Evolutionary conservation across 1,140 invertebrate genomes (phyloP).

Genomic region (Diabrotica virgifera): DNA sequence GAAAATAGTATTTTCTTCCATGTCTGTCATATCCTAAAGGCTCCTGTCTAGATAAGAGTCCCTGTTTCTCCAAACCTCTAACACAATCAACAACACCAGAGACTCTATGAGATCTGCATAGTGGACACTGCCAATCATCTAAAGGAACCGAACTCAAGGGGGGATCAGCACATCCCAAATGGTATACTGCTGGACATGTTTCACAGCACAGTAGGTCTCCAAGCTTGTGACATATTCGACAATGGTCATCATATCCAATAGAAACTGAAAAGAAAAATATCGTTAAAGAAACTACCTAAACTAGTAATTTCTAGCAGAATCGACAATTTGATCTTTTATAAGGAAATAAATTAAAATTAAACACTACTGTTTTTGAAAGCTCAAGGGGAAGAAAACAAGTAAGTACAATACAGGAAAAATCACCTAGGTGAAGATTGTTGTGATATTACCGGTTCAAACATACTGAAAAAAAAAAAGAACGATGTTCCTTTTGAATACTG

Average conservation of each 20-base stretch:
- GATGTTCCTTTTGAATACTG: no score
- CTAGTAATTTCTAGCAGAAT: no score
- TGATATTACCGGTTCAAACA: no score
- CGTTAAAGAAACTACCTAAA: no score
- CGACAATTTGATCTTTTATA: no score
- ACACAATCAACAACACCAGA: constrained; percentile 90
- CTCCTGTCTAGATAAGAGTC: constrained; percentile 86
- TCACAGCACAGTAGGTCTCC: constrained; percentile 96
- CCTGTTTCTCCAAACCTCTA: constrained; percentile 87
- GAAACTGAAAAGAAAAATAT: constrained; percentile 60
- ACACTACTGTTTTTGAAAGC: no score
- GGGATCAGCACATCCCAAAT: constrained; percentile 93
- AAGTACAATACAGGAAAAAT: no score
- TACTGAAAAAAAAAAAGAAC: no score
- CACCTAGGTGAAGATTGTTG: no score
- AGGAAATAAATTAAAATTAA: no score
- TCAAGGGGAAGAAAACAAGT: no score
- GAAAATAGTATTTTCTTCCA: constrained; percentile 95
- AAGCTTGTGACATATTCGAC: constrained; percentile 89
- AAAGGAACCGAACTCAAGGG: constrained; percentile 89
- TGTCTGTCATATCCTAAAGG: constrained; percentile 91
- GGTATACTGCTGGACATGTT: constrained; percentile 94
- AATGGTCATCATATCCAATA: constrained; percentile 93
- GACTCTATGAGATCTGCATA: constrained; percentile 89
- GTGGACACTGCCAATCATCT: constrained; percentile 93